A percentile compares a stretch with the other conserved stretches of the same genome.
These are phyloP conservation scores for Formica exsecta DNA, from an alignment of 1,140 invertebrate species.

Conservation along the genomic window DNA sequence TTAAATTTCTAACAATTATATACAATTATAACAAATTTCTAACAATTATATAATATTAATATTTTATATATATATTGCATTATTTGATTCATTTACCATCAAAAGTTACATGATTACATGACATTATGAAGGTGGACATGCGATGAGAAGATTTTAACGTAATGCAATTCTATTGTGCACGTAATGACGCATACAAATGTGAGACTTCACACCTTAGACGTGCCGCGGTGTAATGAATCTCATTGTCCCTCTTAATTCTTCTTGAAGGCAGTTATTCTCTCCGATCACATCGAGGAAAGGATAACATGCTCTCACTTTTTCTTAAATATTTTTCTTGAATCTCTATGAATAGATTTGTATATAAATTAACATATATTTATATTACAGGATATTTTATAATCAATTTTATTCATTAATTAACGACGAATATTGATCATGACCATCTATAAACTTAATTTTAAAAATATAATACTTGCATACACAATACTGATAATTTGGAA, in stretches of 20 bases:
- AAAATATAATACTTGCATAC: neutral
- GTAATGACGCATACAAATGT: slow-evolving; percentile 18
- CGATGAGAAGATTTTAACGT: neutral
- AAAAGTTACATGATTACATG: neutral
- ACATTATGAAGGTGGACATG: neutral
- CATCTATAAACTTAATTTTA: neutral
- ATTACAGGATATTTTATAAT: neutral
- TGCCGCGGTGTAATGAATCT: neutral
- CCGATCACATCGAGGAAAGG: neutral
- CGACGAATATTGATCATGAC: neutral
- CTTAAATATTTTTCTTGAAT: too few species aligned
- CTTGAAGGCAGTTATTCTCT: neutral
- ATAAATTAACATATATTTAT: neutral
- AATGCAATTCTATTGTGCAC: slow-evolving; percentile 4
- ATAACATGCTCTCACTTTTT: too few species aligned
- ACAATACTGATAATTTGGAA: too few species aligned
- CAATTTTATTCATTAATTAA: neutral
- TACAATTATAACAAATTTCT: too few species aligned
- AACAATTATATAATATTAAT: too few species aligned
- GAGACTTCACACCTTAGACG: slow-evolving; percentile 4
- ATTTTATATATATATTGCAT: neutral
- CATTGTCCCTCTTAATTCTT: slow-evolving; percentile 16
- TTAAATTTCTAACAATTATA: neutral
- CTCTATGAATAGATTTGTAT: neutral
- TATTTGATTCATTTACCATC: neutral